phyloP scores from a whole-genome alignment of 23 tunicate genomes.

The Pegea sp. region DNA sequence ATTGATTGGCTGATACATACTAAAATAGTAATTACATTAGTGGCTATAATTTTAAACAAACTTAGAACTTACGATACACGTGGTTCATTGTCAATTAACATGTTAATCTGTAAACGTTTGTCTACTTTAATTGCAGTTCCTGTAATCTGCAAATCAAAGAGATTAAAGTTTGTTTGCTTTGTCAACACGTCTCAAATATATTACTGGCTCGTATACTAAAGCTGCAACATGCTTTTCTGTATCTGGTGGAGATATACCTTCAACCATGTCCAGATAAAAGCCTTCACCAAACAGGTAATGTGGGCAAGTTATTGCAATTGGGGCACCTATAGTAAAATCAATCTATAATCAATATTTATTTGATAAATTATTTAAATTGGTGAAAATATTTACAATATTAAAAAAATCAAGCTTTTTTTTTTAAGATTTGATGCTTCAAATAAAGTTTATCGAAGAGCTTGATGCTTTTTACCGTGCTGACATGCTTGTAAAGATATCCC shows the following conservation, averaged over 20 bases:
- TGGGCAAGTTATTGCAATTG: slow-evolving; percentile 50
- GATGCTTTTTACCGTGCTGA: slow-evolving; percentile 13
- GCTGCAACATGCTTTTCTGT: slow-evolving; percentile 35
- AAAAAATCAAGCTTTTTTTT: too few relatives aligned
- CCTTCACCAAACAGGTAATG: slow-evolving; percentile 50
- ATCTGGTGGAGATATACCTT: slow-evolving; percentile 31
- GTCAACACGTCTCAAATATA: not conserved
- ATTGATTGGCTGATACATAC: slow-evolving; percentile 2
- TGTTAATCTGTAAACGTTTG: slow-evolving; percentile 64
- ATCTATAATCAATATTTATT: not conserved
- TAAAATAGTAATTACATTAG: too few relatives aligned
- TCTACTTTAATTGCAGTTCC: slow-evolving; percentile 47
- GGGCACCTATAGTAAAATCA: slow-evolving; percentile 37
- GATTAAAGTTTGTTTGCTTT: not conserved
- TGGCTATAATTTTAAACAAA: too few relatives aligned
- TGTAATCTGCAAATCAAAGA: slow-evolving; percentile 28
- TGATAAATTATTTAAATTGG: too few relatives aligned
- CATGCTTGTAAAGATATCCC: slow-evolving; percentile 29
- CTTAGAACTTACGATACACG: slow-evolving; percentile 47
- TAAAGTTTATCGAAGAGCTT: not conserved
- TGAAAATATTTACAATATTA: too few relatives aligned
- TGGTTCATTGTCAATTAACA: slow-evolving; percentile 9
- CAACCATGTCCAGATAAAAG: slow-evolving; percentile 16
- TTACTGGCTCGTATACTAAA: slow-evolving; percentile 71
- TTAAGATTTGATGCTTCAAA: not conserved